phyloP scores from a whole-genome alignment of 2,797 vertebrate genomes.

The Phrynocephalus guinanensis region DNA sequence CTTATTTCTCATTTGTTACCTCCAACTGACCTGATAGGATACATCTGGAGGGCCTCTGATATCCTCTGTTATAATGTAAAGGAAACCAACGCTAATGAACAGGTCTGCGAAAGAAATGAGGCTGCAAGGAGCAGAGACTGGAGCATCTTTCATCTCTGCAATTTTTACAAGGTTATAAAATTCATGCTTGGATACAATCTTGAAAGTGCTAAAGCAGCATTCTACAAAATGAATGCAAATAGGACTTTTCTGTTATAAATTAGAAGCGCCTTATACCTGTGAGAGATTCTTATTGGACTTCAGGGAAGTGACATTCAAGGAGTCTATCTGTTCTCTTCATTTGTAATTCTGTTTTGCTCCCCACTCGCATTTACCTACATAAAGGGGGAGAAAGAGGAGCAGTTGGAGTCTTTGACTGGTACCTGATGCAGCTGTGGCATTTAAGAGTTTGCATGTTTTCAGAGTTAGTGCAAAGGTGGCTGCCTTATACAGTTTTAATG shows the following conservation, averaged over 20 bases:
- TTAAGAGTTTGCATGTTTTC: too few species aligned
- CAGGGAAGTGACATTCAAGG: neutral
- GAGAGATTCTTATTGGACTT: neutral
- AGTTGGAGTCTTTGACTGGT: neutral
- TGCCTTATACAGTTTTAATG: too few species aligned
- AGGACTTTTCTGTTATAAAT: slow-evolving; percentile 55
- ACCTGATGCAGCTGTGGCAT: too few species aligned
- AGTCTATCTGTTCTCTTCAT: neutral
- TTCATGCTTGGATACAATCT: slow-evolving; percentile 73
- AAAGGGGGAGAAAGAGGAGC: neutral
- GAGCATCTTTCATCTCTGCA: slow-evolving; percentile 71
- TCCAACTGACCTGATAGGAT: slow-evolving; percentile 62
- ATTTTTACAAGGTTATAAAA: slow-evolving; percentile 76
- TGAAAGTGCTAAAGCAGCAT: slow-evolving; percentile 64
- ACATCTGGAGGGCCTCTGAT: slow-evolving; percentile 36
- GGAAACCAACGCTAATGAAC: slow-evolving; percentile 44
- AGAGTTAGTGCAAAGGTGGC: too few species aligned
- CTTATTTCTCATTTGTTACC: slow-evolving; percentile 52
- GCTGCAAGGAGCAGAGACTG: slow-evolving; percentile 60
- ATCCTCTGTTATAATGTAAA: slow-evolving; percentile 54
- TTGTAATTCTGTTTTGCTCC: neutral
- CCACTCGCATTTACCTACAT: neutral
- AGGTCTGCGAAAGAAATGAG: slow-evolving; percentile 53
- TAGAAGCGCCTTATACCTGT: neutral
- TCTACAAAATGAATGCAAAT: slow-evolving; percentile 68